These are phyloP conservation scores for Prorops nasuta DNA, from an alignment of 1,140 invertebrate genomes.

Conservation along the genomic window DNA sequence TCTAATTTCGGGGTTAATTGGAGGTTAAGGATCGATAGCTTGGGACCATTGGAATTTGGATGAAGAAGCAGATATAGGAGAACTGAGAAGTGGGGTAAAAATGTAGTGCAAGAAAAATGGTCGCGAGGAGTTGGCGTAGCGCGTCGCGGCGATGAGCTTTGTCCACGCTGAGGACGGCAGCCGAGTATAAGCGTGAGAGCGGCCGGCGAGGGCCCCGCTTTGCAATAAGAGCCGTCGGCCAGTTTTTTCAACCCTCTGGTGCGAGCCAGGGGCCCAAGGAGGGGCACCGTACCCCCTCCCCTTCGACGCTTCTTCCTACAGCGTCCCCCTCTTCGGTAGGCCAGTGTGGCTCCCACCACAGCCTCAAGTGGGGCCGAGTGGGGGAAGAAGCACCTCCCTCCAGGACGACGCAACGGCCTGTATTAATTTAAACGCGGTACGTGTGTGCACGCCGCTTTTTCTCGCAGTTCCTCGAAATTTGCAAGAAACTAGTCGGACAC, in stretches of 20 bases:
- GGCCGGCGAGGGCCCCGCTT: conserved; percentile 39
- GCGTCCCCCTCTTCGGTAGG: not conserved
- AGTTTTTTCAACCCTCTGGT: conserved; percentile 47
- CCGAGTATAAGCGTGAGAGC: conserved; percentile 52
- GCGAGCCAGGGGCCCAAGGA: too few species aligned
- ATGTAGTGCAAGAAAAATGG: not conserved
- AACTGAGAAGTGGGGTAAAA: not conserved
- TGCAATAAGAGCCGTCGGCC: conserved; percentile 56
- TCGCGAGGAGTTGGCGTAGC: not conserved
- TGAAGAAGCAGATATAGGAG: not conserved
- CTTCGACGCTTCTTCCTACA: conserved; percentile 28
- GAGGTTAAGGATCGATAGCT: not conserved
- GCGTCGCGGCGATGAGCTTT: conserved; percentile 5
- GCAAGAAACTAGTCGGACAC: conserved; percentile 58
- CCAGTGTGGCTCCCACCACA: too few species aligned
- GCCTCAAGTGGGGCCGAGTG: not conserved
- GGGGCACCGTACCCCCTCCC: too few species aligned
- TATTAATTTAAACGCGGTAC: conserved; percentile 57
- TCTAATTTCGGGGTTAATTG: too few species aligned
- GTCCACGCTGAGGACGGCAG: conserved; percentile 16
- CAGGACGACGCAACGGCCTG: conserved; percentile 19
- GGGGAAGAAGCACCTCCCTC: not conserved
- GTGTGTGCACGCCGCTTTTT: conserved; percentile 55
- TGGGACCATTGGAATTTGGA: not conserved
- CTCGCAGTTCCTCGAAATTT: conserved; percentile 56